Evolutionary conservation across 2,888 invertebrate species (phyloP), one percentile per base, ranked within the genome.

Genomic region (Conus canariensis): DNA sequence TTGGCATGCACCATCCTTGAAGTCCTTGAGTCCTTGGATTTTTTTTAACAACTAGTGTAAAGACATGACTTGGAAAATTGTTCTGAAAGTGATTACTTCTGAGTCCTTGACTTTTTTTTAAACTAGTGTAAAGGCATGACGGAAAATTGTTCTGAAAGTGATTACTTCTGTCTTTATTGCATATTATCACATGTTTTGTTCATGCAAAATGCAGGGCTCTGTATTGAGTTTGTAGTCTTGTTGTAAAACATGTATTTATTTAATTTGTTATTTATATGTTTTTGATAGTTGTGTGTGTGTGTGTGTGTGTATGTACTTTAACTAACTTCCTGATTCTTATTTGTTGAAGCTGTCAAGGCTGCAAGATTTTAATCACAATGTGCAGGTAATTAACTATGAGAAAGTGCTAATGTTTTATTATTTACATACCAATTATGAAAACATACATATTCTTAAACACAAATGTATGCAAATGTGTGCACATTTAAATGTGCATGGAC

Each of bases 281-380:
- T 14, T 80, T 14, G 1, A 22, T 16, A 12, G 25, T 74, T 74
- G 22, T n/a, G n/a, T 74, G 22, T 9, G 45, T 74, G 22, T n/a
- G n/a, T 74, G 22, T 9, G 45, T 45, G 45, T 45, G 45, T 22
- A 64, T 64, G 60, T 64, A 14, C 12, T 64, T 64, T 74, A 74
- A 74, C 74, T 74, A 9, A 74, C 8, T 22, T 16, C 9, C 22
- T 22, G 22, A n/a, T n/a, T 74, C 59, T 25, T 87, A 59, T 25
- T 45, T 58, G 58, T 80, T 19, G 77, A 88, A 91, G 91, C 91
- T 91, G 6, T 91, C 91, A 87, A 86, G 91, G 30, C 91, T 91
- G 14, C 86, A 89, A 88, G 91, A 91, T 85, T 87, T 90, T 74
- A 88, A 90, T 70, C n/a, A 59, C 59, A 58, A 85, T 85, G 59